These are phyloP conservation scores for Penaeus japonicus DNA, from an alignment of 1,140 invertebrate species.

Conservation along the genomic window DNA sequence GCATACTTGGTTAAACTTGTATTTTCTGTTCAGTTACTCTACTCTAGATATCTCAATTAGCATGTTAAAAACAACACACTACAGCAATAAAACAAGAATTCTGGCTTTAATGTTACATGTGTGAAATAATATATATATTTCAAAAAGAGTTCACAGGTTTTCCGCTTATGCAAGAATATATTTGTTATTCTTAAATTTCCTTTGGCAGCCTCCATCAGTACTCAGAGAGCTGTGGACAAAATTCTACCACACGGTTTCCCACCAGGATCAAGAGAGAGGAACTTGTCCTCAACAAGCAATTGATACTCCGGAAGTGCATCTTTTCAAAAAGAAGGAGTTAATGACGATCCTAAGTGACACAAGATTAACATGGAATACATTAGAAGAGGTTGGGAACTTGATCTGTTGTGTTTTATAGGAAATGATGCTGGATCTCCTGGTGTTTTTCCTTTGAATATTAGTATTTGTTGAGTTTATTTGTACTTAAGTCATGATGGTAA, in stretches of 20 bases:
- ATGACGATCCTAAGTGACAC: conserved; percentile 3
- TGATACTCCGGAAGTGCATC: neutral
- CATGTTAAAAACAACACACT: too few relatives aligned
- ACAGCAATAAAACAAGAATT: too few relatives aligned
- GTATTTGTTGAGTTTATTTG: too few relatives aligned
- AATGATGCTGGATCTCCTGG: neutral
- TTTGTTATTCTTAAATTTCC: neutral
- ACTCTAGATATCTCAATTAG: too few relatives aligned
- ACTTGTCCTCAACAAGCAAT: neutral
- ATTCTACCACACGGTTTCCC: neutral
- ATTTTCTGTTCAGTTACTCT: too few relatives aligned
- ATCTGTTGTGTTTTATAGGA: neutral
- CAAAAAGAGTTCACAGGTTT: too few relatives aligned
- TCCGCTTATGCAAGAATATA: too few relatives aligned
- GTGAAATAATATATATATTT: too few relatives aligned
- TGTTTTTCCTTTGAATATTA: too few relatives aligned
- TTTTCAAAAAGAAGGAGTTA: neutral
- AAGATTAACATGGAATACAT: neutral
- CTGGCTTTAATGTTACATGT: too few relatives aligned
- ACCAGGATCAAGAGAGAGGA: neutral
- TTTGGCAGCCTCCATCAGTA: neutral
- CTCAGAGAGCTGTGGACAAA: neutral
- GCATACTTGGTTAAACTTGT: too few relatives aligned
- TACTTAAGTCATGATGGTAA: too few relatives aligned
- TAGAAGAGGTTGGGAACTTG: neutral